Base-by-base conservation (phyloP, 2,797 vertebrate genomes). In the Enteromius treurensis region DNA sequence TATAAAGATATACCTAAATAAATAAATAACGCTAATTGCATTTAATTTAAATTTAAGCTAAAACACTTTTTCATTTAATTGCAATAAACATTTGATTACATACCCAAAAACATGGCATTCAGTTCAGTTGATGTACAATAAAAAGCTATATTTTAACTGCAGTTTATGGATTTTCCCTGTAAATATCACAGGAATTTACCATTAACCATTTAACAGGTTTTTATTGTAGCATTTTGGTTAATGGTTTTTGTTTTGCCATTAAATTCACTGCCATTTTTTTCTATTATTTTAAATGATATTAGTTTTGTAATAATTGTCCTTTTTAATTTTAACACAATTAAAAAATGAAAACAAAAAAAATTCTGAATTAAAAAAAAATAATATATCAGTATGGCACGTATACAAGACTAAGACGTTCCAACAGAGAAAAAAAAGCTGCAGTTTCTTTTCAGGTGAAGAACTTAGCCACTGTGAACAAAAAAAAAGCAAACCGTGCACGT, bases 381-480 rank as follows among this genome's bases (percentile, higher is more conserved):
- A 1, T 32, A 42, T 42, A 42, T 42, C 17, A 51, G 3, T 21
- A 14, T 74, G 11, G 49, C 10, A 49, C 34, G 13, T 5, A 14
- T 45, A 13, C n/a, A 42, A 2, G 15, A 3, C 37, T 10, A 5
- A 42, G 55, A 17, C n/a, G 64, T 77, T 32, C 17, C 40, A 29
- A 32, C 32, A 32, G 32, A 32, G 23, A 62, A 42, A 19, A 26
- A 34, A 47, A 70, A 85, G 40, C 5, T 3, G 40, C 70, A 80
- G 65, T 85, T 87, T 87, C 86, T 77, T 82, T 82, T 67, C 96
- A 97, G 96, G 96, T 97, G 97, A 97, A 98, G 98, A 99, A 98
- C 98, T 99, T 99, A 99, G 97, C 98, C 97, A 99, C 97, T 99
- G 98, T 99, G 97, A 99, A 99, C 98, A 99, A 97, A 96, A 96